Base-by-base conservation (phyloP, 2,797 vertebrate species). In the Ptychadena robeensis region DNA sequence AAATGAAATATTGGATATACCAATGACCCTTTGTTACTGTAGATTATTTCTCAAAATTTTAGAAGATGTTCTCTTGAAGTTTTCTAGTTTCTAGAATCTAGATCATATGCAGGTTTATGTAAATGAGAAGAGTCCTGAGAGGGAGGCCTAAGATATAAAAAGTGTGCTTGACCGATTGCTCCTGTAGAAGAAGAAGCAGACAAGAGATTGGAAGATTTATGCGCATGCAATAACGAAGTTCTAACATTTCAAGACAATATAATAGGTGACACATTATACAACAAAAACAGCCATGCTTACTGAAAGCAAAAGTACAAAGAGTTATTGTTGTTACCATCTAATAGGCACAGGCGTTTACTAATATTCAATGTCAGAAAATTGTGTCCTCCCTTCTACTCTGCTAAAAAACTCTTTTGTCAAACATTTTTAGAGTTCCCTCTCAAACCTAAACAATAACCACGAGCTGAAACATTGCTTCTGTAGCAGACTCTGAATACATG, bases 381-480 rank as follows among this genome's bases (percentile, higher is more conserved):
- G 73, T 75, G 34, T 37, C 37, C 40, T 75, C 8, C 27, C 18
- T 7, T 3, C n/a, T 40, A 25, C 28, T 28, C 30, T 77, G 59
- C 61, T 44, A 25, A 77, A 77, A 77, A 27, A 40, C 59, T 65
- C 37, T 22, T 77, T 66, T 77, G 74, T 77, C 40, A 65, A 28
- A 40, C 35, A 48, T 66, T 37, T 66, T 40, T 77, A 44, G 48
- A 77, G 63, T 30, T 65, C 22, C 64, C 28, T 77, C 37, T 12
- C 61, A 66, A 66, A 44, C 61, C 31, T 30, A 32, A 15, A 32
- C 61, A 66, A 66, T 77, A 66, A 77, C 61, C 61, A 65, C 10
- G n/a, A 32, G 38, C 65, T 77, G 63, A 67, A 66, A 53, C 63
- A 22, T 38, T 67, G 28, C 18, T 77, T 77, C 63, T 66, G 63